A percentile compares a stretch with the other conserved stretches of the same genome.
These are phyloP conservation scores for Drymonia ruficornis DNA, from an alignment of 2,888 invertebrate species.

Conservation along the genomic window DNA sequence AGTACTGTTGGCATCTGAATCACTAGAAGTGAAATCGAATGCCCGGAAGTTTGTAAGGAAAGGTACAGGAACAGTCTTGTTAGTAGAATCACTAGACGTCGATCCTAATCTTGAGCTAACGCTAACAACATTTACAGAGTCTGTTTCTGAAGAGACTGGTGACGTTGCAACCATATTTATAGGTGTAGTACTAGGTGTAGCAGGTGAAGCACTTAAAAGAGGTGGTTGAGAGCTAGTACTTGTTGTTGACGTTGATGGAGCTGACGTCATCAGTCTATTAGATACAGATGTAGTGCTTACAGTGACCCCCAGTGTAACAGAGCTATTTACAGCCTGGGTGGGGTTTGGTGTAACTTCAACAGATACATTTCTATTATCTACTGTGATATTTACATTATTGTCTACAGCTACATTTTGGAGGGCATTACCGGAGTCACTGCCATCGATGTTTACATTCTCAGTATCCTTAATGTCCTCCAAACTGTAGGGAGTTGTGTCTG, in stretches of 20 bases:
- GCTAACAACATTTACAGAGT: conserved; percentile 43
- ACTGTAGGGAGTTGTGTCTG: conserved; percentile 79
- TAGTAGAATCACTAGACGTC: conserved; percentile 46
- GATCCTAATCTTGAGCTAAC: conserved; percentile 25
- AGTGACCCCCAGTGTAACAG: conserved; percentile 40
- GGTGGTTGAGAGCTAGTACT: conserved; percentile 17
- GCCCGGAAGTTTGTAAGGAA: conserved; percentile 66
- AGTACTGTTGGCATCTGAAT: conserved; percentile 33
- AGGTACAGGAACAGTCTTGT: conserved; percentile 57
- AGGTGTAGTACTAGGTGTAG: conserved; percentile 26
- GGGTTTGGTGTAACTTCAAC: conserved; percentile 40
- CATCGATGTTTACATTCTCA: conserved; percentile 63
- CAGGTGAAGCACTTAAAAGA: conserved; percentile 17
- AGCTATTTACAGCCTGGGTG: conserved; percentile 63
- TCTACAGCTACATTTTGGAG: conserved; percentile 61
- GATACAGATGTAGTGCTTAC: conserved; percentile 49
- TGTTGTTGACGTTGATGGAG: conserved; percentile 25
- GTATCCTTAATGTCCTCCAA: conserved; percentile 80
- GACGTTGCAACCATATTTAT: conserved; percentile 40
- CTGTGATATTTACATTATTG: conserved; percentile 68
- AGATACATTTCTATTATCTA: conserved; percentile 46
- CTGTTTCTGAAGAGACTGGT: conserved; percentile 48
- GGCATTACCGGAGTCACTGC: conserved; percentile 52
- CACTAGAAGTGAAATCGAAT: conserved; percentile 51
- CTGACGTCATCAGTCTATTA: conserved; percentile 52